A percentile compares a stretch with the other conserved stretches of the same genome.
Evolutionary conservation across 1,140 invertebrate genomes (phyloP).

Genomic region (Melanaphis sacchari): DNA sequence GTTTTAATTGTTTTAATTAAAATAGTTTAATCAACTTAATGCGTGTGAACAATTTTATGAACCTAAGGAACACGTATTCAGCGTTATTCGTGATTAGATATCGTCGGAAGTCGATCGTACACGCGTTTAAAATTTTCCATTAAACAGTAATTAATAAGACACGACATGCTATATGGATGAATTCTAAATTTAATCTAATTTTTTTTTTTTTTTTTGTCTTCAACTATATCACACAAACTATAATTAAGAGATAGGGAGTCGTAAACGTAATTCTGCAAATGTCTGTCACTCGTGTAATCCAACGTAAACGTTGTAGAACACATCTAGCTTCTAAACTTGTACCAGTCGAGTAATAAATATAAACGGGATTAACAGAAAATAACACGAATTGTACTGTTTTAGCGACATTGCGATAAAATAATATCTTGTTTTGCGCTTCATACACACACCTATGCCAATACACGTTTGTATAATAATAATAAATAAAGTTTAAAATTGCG

Average conservation of each 20-base stretch:
- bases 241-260: not conserved
- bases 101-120: not conserved
- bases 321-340: not conserved
- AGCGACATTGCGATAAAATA: not conserved
- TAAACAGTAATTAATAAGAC: not conserved
- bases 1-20: not conserved
- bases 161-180: not conserved
- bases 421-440: not conserved
- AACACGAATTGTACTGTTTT: not conserved
- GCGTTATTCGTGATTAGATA: not conserved
- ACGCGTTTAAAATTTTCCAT: not conserved
- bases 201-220: not conserved
- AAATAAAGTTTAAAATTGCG: no score
- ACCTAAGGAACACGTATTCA: not conserved
- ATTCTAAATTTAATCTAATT: not conserved
- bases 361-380: not conserved
- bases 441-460: not conserved
- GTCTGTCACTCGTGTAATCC: not conserved
- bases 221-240: accelerated
- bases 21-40: not conserved
- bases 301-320: not conserved
- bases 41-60: not conserved
- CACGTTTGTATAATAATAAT: no score
- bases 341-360: not conserved
- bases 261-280: not conserved